Percentiles rank a stretch among this genome's conserved stretches.
Conservation (phyloP, 23 tunicate species). For the Oikopleura dioica region DNA sequence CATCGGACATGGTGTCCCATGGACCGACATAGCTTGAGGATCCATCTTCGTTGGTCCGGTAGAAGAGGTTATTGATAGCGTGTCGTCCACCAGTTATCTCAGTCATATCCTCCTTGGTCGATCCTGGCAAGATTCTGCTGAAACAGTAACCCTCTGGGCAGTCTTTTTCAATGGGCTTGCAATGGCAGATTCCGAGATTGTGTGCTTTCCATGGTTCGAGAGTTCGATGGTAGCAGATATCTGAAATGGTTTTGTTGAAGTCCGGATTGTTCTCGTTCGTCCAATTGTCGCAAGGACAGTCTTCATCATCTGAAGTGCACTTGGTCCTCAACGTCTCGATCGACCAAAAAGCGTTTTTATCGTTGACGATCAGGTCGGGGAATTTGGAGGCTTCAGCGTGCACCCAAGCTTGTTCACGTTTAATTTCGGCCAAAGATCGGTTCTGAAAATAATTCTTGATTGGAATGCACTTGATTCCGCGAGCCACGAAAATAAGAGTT, state of each 20-base stretch:
- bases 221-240: background rate
- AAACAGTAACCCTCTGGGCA: slow-evolving; percentile 1
- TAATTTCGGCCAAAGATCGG: too few species aligned
- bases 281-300: slow-evolving; percentile 6
- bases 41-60: background rate
- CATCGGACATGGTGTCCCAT: background rate
- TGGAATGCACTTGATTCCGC: too few species aligned
- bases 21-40: background rate
- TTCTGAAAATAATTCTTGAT: too few species aligned
- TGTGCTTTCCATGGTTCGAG: background rate
- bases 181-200: background rate
- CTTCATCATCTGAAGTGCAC: too few species aligned
- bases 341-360: background rate
- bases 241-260: background rate
- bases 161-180: slow-evolving; percentile 10
- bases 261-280: background rate
- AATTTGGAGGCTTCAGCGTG: background rate
- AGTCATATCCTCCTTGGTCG: background rate
- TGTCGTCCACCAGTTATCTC: slow-evolving; percentile 3
- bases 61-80: background rate
- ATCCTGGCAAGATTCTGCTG: background rate
- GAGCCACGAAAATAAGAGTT: too few species aligned
- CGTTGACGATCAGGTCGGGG: background rate
- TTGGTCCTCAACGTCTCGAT: background rate
- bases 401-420: too few species aligned